Evolutionary conservation across 2,113 vertebrate genomes (phyloP).

Genomic region (Pyrgilauda ruficollis): DNA sequence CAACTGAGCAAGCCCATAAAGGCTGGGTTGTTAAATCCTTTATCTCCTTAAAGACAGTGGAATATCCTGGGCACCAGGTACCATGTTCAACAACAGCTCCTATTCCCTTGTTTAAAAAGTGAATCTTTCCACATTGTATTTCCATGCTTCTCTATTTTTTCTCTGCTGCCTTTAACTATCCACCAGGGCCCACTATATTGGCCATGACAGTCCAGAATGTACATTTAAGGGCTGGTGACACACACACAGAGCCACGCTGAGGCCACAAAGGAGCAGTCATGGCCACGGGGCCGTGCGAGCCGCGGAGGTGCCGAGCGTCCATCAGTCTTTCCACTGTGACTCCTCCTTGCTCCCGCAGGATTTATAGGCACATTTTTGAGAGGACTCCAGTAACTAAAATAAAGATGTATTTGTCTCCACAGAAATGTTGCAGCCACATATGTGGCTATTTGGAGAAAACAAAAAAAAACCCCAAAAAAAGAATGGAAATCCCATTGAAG

Average conservation of each 20-base stretch:
- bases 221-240: slow-evolving; percentile 12
- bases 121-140: not conserved
- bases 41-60: not conserved
- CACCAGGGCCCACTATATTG: slow-evolving; percentile 23
- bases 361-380: slow-evolving; percentile 49
- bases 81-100: not conserved
- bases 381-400: slow-evolving; percentile 51
- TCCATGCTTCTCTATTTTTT: slow-evolving; percentile 1
- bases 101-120: not conserved
- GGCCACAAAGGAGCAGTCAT: slow-evolving; percentile 27
- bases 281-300: not conserved
- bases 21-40: not conserved
- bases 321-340: slow-evolving; percentile 51
- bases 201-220: slow-evolving; percentile 22
- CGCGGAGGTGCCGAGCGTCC: not conserved
- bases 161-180: slow-evolving; percentile 15
- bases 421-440: not conserved
- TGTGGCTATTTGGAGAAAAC: not conserved
- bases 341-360: not conserved
- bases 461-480: not conserved
- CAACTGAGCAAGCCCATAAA: not conserved
- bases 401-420: slow-evolving; percentile 51
- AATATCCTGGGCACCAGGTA: not conserved
- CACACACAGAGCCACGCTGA: not conserved
- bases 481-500: not conserved